phyloP scores from a whole-genome alignment of 2,113 vertebrate species.

The Candoia aspera region DNA sequence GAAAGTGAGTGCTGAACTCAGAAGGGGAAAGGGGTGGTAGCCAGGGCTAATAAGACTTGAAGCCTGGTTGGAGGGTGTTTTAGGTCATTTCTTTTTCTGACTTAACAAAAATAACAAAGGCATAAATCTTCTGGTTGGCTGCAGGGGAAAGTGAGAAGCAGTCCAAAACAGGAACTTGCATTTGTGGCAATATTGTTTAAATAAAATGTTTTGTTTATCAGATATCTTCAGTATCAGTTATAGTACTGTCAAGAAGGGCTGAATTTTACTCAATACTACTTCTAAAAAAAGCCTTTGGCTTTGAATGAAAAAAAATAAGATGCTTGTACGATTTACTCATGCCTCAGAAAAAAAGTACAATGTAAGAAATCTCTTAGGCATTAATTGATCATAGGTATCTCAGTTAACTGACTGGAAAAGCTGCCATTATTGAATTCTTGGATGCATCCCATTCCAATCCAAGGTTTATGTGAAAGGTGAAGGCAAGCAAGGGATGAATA shows the following conservation, averaged over 20 bases:
- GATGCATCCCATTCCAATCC: neutral
- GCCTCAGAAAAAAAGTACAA: neutral
- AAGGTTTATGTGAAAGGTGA: neutral
- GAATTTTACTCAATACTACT: neutral
- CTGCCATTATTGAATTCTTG: neutral
- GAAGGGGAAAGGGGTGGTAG: rapidly evolving
- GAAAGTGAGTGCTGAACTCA: constrained; percentile 74
- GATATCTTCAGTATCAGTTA: neutral
- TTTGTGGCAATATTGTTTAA: neutral
- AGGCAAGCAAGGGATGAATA: neutral
- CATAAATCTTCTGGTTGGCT: neutral
- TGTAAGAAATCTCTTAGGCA: neutral
- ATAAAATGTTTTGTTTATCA: neutral
- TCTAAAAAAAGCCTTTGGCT: neutral
- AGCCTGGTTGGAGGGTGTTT: neutral
- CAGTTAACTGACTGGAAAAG: neutral
- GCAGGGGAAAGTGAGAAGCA: neutral
- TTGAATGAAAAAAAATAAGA: neutral
- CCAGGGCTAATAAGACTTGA: rapidly evolving
- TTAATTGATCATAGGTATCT: neutral
- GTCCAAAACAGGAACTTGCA: too few species aligned
- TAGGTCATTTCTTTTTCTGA: neutral
- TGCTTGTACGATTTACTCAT: neutral
- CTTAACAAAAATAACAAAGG: neutral
- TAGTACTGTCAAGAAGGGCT: neutral